Base-by-base conservation (phyloP, 2,888 invertebrate genomes). In the Lasioglossum villosulum region DNA sequence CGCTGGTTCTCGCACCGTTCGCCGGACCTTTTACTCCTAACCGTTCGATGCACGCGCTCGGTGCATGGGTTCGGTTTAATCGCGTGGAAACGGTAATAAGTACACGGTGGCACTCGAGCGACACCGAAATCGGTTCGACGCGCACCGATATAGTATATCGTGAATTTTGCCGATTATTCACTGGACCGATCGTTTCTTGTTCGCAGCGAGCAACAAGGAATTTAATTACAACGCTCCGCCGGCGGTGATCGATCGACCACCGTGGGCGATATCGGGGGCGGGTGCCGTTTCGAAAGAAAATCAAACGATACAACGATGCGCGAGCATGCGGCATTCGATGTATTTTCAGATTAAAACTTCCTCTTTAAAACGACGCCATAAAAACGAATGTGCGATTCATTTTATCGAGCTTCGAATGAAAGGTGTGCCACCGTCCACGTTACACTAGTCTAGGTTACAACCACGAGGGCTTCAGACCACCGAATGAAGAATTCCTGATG, bases 41-140 rank as follows among this genome's bases (percentile, higher is more conserved):
- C 34, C 66, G 66, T 74, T 85, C 78, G 74, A 63, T 66, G 52
- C 75, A 66, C 66, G 19, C 30, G 76, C 78, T 52, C 48, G 66
- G 75, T 37, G 80, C 75, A 81, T 66, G 77, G 82, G 71, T 82
- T 71, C 19, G 82, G 87, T 82, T 87, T 86, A 89, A 90, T 86
- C 82, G 86, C 42, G 42, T 73, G 90, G 91, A 90, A 90, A 68
- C 68, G 34, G 3, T 66, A 66, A 37, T 68, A 68, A 30, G 66
- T 78, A 52, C 71, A 66, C 56, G 27, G 39, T 37, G 74, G 34
- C 59, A 45, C 10, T 68, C 66, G 45, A 39, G 56, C 66, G 19
- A 68, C 66, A 39, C 66, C 81, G 52, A 79, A 83, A 86, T 88
- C 78, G 80, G 27, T 86, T 84, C 82, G 89, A 80, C 79, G 86